A percentile compares a stretch with the other conserved stretches of the same genome.
Evolutionary conservation across 53 echinoderm and acorn worm species (phyloP).

Genomic region (Luidia sarsii): DNA sequence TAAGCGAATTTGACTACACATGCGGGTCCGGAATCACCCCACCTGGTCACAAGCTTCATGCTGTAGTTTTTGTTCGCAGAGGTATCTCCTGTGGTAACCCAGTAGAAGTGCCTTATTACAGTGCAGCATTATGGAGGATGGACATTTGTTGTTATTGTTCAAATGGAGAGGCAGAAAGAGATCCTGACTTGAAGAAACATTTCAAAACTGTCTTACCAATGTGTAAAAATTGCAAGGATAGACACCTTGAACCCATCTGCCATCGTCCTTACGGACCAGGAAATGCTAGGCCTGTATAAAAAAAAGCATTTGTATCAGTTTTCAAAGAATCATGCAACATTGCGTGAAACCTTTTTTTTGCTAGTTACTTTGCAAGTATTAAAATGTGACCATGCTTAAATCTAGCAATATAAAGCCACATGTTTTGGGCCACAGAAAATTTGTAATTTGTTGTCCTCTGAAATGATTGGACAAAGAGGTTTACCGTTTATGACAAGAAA

Average conservation of each 20-base stretch:
- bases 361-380: no score
- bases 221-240: not conserved
- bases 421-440: no score
- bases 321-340: no score
- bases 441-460: no score
- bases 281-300: no score
- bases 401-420: no score
- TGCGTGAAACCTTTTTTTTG: no score
- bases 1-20: conserved; percentile 1
- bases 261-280: not conserved
- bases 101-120: conserved; percentile 2
- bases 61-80: conserved; percentile 13
- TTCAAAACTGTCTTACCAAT: conserved; percentile 11
- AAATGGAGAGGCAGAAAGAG: not conserved
- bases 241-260: not conserved
- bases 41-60: conserved; percentile 1
- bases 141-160: conserved; percentile 14
- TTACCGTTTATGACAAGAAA: no score
- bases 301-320: no score
- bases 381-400: no score
- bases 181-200: not conserved
- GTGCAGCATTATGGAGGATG: not conserved
- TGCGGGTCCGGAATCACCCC: not conserved
- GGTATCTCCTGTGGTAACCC: not conserved
- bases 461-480: no score